Evolutionary conservation across 2,888 invertebrate species (phyloP), one percentile per base, ranked within the genome.

Genomic region (Cancer borealis): DNA sequence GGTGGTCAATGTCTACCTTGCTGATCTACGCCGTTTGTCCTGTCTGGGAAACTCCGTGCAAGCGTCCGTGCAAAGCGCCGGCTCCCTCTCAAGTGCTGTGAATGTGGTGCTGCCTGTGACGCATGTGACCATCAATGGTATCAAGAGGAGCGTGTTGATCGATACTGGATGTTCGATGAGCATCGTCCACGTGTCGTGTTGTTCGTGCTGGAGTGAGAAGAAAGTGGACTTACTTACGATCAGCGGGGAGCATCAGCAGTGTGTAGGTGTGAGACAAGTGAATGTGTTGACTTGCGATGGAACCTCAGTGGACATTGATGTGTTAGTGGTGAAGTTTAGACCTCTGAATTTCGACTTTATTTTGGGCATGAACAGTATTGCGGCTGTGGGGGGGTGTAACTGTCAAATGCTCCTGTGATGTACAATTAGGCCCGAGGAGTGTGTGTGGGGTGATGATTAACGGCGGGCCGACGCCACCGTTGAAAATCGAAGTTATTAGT

Each of bases 271-370:
- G 88, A 10, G 88, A 45, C 88, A 88, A 39, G 46, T 88, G 47
- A 89, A 21, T 45, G 47, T 45, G 89, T n/a, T 8, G 45, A 47
- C 47, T 45, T 46, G 45, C 14, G 89, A 89, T 46, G 46, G 89
- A 46, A 45, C 39, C 46, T 47, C 89, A n/a, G n/a, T 89, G 47
- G 89, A 39, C 45, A 89, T 89, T 89, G 89, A 89, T 89, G 89
- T 89, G 89, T 46, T 89, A 45, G 89, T 89, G 47, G 89, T 89
- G 46, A 89, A 89, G 46, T 89, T 89, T 89, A 89, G 89, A 47
- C 89, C 89, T 46, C n/a, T 89, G 89, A 89, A 89, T n/a, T 89
- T 89, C n/a, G 46, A 89, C 89, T 5, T 89, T 17, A 45, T 89
- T 89, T 45, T 89, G 89, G 89, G 89, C 12, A 46, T 89, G 89